Evolutionary conservation across 2,888 invertebrate species (phyloP).

Genomic region (Dicyrtoma fusca): DNA sequence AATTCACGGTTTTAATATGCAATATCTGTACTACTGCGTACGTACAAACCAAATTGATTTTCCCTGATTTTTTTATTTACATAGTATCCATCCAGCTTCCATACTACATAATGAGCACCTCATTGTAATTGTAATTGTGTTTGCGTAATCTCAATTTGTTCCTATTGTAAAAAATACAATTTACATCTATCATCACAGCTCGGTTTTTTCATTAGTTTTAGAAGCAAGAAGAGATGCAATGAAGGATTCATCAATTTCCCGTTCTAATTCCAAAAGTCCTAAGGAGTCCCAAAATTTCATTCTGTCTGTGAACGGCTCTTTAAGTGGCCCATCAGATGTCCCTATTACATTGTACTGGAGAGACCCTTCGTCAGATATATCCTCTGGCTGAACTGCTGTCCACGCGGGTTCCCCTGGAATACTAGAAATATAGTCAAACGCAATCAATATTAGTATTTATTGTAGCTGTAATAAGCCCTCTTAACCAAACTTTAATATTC

Average conservation of each 20-base stretch:
- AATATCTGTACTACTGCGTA: too few species aligned
- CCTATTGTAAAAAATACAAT: too few species aligned
- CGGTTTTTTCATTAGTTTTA: neutral
- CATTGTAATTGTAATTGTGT: too few species aligned
- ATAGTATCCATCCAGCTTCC: too few species aligned
- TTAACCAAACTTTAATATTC: too few species aligned
- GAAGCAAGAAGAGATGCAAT: neutral
- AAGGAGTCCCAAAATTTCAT: slow-evolving; percentile 47
- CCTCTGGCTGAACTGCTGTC: slow-evolving; percentile 19
- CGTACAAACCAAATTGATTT: too few species aligned
- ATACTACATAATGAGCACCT: too few species aligned
- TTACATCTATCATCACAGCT: too few species aligned
- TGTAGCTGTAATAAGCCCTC: neutral
- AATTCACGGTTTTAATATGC: too few species aligned
- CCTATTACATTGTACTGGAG: slow-evolving; percentile 47
- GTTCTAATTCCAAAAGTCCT: slow-evolving; percentile 42
- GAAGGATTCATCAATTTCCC: slow-evolving; percentile 28
- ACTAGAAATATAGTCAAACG: neutral
- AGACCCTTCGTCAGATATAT: slow-evolving; percentile 27
- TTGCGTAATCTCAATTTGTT: too few species aligned
- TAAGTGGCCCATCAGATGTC: slow-evolving; percentile 11
- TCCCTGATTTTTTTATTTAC: too few species aligned
- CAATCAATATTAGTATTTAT: neutral
- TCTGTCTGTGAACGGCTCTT: slow-evolving; percentile 46
- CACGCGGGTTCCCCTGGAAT: slow-evolving; percentile 36